Conservation (phyloP, 2,888 invertebrate genomes). For the Prenolepis imparis region DNA sequence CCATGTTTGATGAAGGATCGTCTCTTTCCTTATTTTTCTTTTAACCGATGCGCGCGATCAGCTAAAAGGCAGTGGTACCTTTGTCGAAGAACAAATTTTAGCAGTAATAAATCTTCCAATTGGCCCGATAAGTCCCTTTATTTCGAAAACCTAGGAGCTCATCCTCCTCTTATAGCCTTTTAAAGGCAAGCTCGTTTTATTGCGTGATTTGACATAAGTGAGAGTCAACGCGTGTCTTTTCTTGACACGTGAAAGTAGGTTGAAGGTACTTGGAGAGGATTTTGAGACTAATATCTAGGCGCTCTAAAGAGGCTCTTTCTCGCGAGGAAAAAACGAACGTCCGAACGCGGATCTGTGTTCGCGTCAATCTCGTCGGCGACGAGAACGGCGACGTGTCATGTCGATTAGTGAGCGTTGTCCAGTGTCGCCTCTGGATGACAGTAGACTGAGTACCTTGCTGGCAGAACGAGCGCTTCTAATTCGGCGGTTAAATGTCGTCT, state of each 20-base stretch:
- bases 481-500: slow-evolving; percentile 96
- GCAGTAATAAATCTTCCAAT: too few species aligned
- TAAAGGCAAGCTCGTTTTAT: slow-evolving; percentile 19
- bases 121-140: background rate
- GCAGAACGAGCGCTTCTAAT: slow-evolving; percentile 95
- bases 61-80: background rate
- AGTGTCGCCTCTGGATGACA: slow-evolving; percentile 84
- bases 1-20: background rate
- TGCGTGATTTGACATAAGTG: slow-evolving; percentile 20
- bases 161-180: background rate
- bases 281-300: background rate
- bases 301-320: slow-evolving; percentile 35
- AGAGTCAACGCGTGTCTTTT: background rate
- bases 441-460: slow-evolving; percentile 92
- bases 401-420: slow-evolving; percentile 83
- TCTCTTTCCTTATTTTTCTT: background rate
- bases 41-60: background rate
- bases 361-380: slow-evolving; percentile 64
- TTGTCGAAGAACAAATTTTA: background rate
- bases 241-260: background rate
- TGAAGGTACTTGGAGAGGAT: background rate
- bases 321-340: slow-evolving; percentile 18
- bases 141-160: background rate
- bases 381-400: slow-evolving; percentile 66
- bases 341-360: slow-evolving; percentile 57